Evolutionary conservation across 2,113 vertebrate species (phyloP).

Genomic region (Tragelaphus strepsiceros): DNA sequence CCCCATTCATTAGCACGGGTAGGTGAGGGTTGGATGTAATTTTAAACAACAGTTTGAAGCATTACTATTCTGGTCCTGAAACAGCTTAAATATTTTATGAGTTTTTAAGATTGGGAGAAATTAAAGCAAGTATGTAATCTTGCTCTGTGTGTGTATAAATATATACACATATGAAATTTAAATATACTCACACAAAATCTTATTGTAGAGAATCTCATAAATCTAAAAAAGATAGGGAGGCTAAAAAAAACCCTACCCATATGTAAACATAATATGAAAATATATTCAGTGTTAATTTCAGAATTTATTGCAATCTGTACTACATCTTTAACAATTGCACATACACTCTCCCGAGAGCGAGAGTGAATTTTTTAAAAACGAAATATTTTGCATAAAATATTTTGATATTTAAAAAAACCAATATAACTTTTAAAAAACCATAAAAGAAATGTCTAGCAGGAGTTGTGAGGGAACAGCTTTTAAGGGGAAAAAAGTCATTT

Average conservation of each 20-base stretch:
- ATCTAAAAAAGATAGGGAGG: constrained; percentile 78
- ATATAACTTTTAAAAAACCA: constrained; percentile 74
- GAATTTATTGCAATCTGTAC: constrained; percentile 75
- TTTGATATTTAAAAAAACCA: constrained; percentile 77
- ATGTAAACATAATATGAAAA: constrained; percentile 80
- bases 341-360: constrained; percentile 64
- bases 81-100: constrained; percentile 77
- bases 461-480: constrained; percentile 40
- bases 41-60: constrained; percentile 72
- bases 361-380: constrained; percentile 70
- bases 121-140: constrained; percentile 77
- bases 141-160: constrained; percentile 76
- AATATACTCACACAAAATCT: constrained; percentile 78
- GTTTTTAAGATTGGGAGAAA: constrained; percentile 75
- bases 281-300: constrained; percentile 79
- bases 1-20: constrained; percentile 49
- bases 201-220: constrained; percentile 78
- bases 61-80: constrained; percentile 75
- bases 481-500: background rate
- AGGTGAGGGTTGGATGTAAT: constrained; percentile 58
- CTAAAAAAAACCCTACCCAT: constrained; percentile 76
- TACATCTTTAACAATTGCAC: constrained; percentile 72
- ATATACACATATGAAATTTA: constrained; percentile 79
- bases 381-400: constrained; percentile 80
- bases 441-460: constrained; percentile 72